Percentiles rank a stretch among this genome's conserved stretches.
Evolutionary conservation across 2,113 vertebrate genomes (phyloP).

Genomic region (Leuciscus idus): DNA sequence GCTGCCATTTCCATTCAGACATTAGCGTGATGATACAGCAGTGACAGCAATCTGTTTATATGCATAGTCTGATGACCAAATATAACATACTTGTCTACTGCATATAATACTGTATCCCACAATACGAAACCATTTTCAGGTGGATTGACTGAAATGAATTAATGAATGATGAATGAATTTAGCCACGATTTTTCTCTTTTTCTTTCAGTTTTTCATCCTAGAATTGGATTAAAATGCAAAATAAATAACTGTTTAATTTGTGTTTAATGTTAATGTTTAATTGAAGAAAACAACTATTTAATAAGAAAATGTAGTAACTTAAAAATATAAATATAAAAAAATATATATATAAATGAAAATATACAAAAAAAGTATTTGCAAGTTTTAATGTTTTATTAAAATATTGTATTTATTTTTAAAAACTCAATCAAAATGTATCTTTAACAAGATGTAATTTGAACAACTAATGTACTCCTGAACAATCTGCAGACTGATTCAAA

Average conservation of each 20-base stretch:
- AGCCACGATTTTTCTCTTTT: not conserved
- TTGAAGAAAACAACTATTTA: no score
- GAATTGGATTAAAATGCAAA: not conserved
- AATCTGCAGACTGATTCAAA: no score
- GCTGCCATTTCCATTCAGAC: constrained; percentile 30
- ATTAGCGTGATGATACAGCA: constrained; percentile 37
- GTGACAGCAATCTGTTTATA: constrained; percentile 1
- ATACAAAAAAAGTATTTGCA: no score
- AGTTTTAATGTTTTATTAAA: no score
- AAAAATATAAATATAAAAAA: not conserved
- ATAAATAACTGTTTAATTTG: not conserved
- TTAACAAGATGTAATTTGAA: not conserved
- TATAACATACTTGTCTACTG: not conserved
- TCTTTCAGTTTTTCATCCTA: not conserved
- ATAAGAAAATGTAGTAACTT: not conserved
- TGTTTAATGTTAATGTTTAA: no score
- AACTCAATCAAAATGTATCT: not conserved
- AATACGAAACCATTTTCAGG: not conserved
- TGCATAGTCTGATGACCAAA: constrained; percentile 32
- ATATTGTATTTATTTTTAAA: no score
- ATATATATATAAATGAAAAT: no score
- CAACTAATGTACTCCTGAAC: not conserved
- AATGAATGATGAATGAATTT: not conserved
- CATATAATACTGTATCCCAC: not conserved
- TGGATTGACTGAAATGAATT: not conserved